phyloP scores from a whole-genome alignment of 2,888 invertebrate species.

The Minunthozetes semirufus region DNA sequence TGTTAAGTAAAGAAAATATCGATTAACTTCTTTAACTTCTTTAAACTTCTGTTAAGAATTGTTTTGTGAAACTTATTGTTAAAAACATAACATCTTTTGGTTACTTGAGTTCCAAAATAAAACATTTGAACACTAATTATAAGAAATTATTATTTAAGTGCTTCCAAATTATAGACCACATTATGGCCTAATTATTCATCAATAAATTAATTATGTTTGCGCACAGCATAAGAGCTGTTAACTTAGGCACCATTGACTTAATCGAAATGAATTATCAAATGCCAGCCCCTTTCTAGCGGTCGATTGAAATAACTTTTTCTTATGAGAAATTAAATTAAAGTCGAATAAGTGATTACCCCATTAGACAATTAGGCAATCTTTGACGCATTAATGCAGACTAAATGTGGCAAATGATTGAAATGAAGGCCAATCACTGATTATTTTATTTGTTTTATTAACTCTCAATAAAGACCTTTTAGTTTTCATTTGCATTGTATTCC shows the following conservation, averaged over 20 bases:
- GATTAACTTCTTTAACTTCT: too few species aligned
- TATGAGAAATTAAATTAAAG: constrained; percentile 1
- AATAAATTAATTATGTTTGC: constrained; percentile 4
- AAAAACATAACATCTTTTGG: background rate
- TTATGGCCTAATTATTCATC: constrained; percentile 12
- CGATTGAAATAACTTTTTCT: background rate
- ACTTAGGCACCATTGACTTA: background rate
- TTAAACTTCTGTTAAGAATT: too few species aligned
- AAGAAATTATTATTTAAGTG: background rate
- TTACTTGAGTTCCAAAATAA: constrained; percentile 8
- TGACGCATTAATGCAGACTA: constrained; percentile 11
- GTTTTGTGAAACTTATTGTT: background rate
- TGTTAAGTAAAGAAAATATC: background rate
- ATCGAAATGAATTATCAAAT: background rate
- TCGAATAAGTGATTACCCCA: background rate
- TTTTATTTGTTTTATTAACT: background rate
- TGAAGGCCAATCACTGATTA: background rate
- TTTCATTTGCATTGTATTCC: background rate
- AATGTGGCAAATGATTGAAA: background rate
- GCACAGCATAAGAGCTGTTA: background rate
- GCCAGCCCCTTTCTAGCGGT: background rate
- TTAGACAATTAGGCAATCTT: constrained; percentile 8
- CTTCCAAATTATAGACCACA: background rate
- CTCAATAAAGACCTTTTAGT: background rate
- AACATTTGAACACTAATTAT: background rate